A percentile compares a stretch with the other conserved stretches of the same genome.
phyloP scores from a whole-genome alignment of 2,888 invertebrate genomes.

The Lycophotia porphyrea region DNA sequence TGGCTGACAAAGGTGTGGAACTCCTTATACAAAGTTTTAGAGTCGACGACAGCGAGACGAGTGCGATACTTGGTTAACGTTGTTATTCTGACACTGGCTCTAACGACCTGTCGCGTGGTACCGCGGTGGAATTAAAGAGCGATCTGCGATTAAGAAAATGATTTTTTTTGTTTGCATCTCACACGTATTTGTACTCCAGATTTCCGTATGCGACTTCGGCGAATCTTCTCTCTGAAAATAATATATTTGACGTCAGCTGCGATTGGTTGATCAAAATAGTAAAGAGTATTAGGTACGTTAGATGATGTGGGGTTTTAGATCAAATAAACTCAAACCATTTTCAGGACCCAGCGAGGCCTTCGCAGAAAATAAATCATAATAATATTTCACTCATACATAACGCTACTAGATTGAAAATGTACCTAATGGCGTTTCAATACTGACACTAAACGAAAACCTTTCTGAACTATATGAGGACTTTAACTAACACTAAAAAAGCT shows the following conservation, averaged over 20 bases:
- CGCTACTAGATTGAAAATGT: background rate
- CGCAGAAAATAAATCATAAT: background rate
- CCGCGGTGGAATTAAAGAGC: constrained; percentile 44
- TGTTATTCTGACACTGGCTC: constrained; percentile 39
- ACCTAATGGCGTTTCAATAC: background rate
- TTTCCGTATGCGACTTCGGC: background rate
- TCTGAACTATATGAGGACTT: background rate
- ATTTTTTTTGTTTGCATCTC: background rate
- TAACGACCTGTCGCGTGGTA: constrained; percentile 50
- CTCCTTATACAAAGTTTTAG: constrained; percentile 64
- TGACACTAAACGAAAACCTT: background rate
- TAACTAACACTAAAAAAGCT: background rate
- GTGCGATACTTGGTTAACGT: constrained; percentile 56
- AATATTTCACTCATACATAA: background rate
- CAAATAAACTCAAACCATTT: background rate
- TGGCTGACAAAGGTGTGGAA: constrained; percentile 59
- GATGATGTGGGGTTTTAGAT: background rate
- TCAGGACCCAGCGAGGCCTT: background rate
- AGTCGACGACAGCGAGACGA: constrained; percentile 46
- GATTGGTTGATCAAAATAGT: background rate
- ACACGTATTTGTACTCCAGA: background rate
- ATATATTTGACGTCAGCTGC: background rate
- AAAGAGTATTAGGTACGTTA: background rate
- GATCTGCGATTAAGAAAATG: constrained; percentile 29
- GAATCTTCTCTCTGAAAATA: background rate